A percentile compares a stretch with the other conserved stretches of the same genome.
These are phyloP conservation scores for Aplodontia rufa DNA, from an alignment of 2,113 vertebrate species.

Conservation along the genomic window DNA sequence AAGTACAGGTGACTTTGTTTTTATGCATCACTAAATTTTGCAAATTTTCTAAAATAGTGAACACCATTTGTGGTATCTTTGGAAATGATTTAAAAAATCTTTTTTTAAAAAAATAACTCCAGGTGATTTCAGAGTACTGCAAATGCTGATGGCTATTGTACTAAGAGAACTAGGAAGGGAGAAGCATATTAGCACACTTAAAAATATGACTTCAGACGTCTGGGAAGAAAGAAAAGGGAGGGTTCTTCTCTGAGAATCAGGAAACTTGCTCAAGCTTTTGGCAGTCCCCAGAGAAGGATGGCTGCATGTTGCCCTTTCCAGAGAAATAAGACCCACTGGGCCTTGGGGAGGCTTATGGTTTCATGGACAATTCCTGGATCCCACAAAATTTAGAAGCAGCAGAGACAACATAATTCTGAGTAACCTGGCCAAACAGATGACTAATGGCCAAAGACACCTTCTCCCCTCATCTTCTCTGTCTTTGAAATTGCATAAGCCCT, in stretches of 20 bases:
- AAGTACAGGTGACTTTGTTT: not conserved
- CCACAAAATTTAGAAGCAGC: not conserved
- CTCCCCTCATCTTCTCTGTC: not conserved
- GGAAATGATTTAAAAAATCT: no score
- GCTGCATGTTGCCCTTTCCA: not conserved
- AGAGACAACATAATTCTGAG: not conserved
- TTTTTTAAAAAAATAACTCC: no score
- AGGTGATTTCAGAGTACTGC: not conserved
- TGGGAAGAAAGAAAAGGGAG: not conserved
- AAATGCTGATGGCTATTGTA: not conserved
- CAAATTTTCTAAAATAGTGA: not conserved
- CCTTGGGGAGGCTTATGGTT: not conserved
- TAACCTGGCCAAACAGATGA: not conserved
- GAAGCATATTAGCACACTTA: slow-evolving; percentile 22
- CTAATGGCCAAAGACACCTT: not conserved
- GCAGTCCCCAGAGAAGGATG: not conserved
- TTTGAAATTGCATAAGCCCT: not conserved
- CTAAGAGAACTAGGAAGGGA: not conserved
- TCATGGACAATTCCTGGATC: not conserved
- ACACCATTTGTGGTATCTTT: not conserved
- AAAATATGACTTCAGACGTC: not conserved
- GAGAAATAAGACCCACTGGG: not conserved
- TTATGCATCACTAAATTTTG: not conserved
- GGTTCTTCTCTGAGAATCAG: not conserved
- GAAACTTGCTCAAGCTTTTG: not conserved